Evolutionary conservation across 2,113 vertebrate genomes (phyloP), one percentile per base, ranked within the genome.

Genomic region (Charadrius vociferus): DNA sequence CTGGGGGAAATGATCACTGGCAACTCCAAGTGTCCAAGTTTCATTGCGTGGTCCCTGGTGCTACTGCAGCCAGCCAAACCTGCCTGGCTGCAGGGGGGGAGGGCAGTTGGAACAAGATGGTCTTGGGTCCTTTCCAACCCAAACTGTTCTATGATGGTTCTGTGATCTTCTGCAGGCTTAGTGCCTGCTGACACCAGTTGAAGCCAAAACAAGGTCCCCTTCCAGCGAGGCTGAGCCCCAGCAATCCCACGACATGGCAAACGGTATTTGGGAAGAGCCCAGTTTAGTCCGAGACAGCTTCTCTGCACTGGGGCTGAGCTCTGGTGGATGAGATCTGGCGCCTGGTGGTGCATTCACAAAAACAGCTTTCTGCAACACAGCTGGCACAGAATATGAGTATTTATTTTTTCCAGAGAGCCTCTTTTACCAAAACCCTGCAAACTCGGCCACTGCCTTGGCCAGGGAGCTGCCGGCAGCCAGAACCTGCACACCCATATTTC

Each of bases 401-500:
- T 65, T 17, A 22, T 14, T 37, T 37, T 78, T 85, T 82, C 55
- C 86, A 85, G 36, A 68, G 32, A 73, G 12, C 45, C 39, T 73
- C 19, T 70, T 77, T 63, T 50, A 86, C 43, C 19, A 37, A 74
- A 65, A 41, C 29, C 17, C 22, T 86, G 41, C 47, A 47, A 82
- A 80, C 17, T 37, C 8, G 1, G 63, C 19, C 21, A 6, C n/a
- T 0, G 3, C 39, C 37, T 67, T 2, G 4, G 68, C 39, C 45
- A 6, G 36, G 36, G 27, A 65, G 66, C 50, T 58, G 58, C 67
- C 5, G 0, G 34, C 2, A 1, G 47, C 2, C 26, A 8, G 34
- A 16, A 16, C 16, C 49, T 16, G 12, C 22, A n/a, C 5, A 3
- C 8, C 19, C 2, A 0, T 0, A 0, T 56, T n/a, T 13, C 0